Base-by-base conservation (phyloP, 2,113 vertebrate genomes). In the Trogon melanurus region DNA sequence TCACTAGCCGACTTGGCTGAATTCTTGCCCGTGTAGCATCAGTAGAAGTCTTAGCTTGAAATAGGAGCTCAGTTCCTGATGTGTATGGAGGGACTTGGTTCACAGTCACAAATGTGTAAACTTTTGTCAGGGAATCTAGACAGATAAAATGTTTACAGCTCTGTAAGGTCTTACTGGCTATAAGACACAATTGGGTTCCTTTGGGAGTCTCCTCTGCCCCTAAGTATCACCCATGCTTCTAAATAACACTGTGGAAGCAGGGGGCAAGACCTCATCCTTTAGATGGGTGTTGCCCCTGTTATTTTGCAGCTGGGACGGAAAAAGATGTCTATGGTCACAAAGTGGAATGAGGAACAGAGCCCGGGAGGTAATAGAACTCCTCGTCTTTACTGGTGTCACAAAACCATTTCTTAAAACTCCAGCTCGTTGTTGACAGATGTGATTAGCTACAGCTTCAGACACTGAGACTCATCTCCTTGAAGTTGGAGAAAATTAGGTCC, bases 61-160 rank as follows among this genome's bases (percentile, higher is more conserved):
- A 36, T 7, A 19, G 51, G 25, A 81, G 11, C 45, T 51, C 25
- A 2, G 17, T 64, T 71, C 16, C 34, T 70, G 13, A n/a, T 23
- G 22, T 1, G 0, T 76, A 8, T 26, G 13, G n/a, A 56, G 1
- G 2, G 13, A 53, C 70, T 65, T 64, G 48, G 29, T 70, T 6
- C 20, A 5, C 1, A 2, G 41, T 75, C 23, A n/a, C 3, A 14
- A 48, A 29, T 17, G 25, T 0, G 0, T 20, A 73, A 78, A 1
- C 3, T 89, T 41, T 47, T 83, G 26, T n/a, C 29, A 50, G 56
- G 21, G 67, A 69, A 60, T 80, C 20, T 21, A 47, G 62, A 32
- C 41, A 57, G 60, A n/a, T 34, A 8, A 73, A 74, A 60, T 2
- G 6, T 66, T 75, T 72, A 18, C 11, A 11, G 16, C 12, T 84